Base-by-base conservation (phyloP, 1,140 invertebrate genomes). In the Heliconius congener region DNA sequence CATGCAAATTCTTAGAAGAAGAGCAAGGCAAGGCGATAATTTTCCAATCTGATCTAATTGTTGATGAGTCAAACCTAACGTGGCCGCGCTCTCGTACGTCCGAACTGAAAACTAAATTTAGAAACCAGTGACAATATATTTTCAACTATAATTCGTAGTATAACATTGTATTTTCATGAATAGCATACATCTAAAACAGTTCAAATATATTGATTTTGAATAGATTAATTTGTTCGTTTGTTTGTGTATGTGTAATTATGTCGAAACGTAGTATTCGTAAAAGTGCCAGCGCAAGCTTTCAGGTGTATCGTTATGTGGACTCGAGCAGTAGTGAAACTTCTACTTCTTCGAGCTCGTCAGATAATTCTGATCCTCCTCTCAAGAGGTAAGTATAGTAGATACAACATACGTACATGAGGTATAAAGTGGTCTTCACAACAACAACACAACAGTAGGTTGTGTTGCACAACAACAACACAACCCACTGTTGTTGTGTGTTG, bases 261-360 rank as follows among this genome's bases (percentile, higher is more conserved):
- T 82, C 77, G n/a, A 83, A 78, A n/a, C 75, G 76, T 74, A 80
- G 86, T 82, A 79, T 88, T 55, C 83, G 85, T 60, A 91, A 89
- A 82, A 90, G 90, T 88, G 88, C 82, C 39, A 90, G 87, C 83
- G 85, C 84, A 34, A 89, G 85, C 79, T 92, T 84, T 78, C 86
- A 91, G 87, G 81, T 90, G 79, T 91, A 91, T 57, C 81, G 78
- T 34, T 73, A 84, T 77, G 77, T 87, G 74, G 85, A 81, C 30
- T 90, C 86, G 3, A 88, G 86, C n/a, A 87, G 88, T 39, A 93
- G 90, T 86, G 91, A 92, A 75, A 81, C 84, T 13, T 91, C 90
- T 23, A 86, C 86, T 8, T 88, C 91, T 9, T 90, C 92, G 0
- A 90, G 86, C 72, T 86, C 81, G 6, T 87, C 85, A 34, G 86